Evolutionary conservation across 2,888 invertebrate genomes (phyloP), one percentile per base, ranked within the genome.

Genomic region (Scaptodrosophila latifasciaeformis): DNA sequence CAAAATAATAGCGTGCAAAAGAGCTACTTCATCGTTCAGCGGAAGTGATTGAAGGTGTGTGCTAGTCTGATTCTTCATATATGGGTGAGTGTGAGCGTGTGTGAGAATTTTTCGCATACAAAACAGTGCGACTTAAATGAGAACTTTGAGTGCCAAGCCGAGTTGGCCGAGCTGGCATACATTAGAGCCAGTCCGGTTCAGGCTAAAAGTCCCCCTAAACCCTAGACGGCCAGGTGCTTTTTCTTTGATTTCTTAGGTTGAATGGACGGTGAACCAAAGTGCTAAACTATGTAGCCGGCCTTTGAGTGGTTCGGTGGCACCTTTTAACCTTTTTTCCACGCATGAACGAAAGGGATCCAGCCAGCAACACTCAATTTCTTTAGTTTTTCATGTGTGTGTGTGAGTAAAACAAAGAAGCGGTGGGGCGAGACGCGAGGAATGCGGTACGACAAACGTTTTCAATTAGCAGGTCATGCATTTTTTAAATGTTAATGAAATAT

Each of bases 1-100:
- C 74, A 81, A 76, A 83, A 83, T 84, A 83, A 83, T 83, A 76
- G 84, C 84, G 83, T 84, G 83, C 83, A 78, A 83, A 84, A 77
- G 82, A 75, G 83, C 84, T 82, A 83, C 83, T 83, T 83, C 78
- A 82, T 74, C 84, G 82, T 82, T 79, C 79, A 76, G 70, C 83
- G 84, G 84, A 83, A 83, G 84, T 83, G 83, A 83, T 84, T 84
- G 83, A 84, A 80, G 81, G 81, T 78, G 79, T 74, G 70, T 62
- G 60, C 61, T 53, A 58, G 57, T 77, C 47, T 49, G 48, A n/a
- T n/a, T n/a, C n/a, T 10, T 7, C n/a, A 44, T 29, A 27, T 56
- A 46, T 43, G 37, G 47, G 43, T 51, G 39, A 43, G 19, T 55
- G 35, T 42, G 39, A 57, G 47, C 64, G 46, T 57, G 59, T 67